Evolutionary conservation across 2,113 vertebrate genomes (phyloP), one percentile per base, ranked within the genome.

Genomic region (Pleuronectes platessa): DNA sequence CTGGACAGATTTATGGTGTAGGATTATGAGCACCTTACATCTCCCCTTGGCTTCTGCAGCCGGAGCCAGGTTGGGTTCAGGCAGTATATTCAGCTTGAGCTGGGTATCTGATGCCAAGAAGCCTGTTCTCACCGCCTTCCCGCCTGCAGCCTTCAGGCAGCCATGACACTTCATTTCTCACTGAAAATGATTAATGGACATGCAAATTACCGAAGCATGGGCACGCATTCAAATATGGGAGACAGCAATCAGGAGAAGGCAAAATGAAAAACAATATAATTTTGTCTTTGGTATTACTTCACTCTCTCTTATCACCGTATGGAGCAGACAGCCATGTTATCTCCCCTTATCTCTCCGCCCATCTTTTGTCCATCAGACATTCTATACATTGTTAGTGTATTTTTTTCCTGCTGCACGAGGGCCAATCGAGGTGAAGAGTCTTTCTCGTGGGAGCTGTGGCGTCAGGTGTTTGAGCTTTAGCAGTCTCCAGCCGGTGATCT

Each of bases 101-200:
- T 4, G 75, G 83, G 74, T 88, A 60, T 83, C 68, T 79, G 83
- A 81, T 88, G 91, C 92, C 91, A 91, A 88, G 77, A 86, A 74
- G 73, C 72, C 65, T 24, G 42, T 76, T 90, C 84, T 81, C 82
- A 35, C 76, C 74, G 75, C 77, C 81, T 72, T 76, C 71, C 65
- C 51, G 63, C 63, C 67, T 51, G 79, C 72, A 86, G 86, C 90
- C 88, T 85, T 76, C 89, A 91, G 86, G 86, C 88, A 83, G 86
- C 77, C 80, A 27, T 76, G 84, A 80, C 83, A 89, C 77, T 89
- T 91, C 87, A 91, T 89, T 91, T 91, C 86, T 90, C 89, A 76
- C 84, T 79, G 80, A 88, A 91, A 91, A 89, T 92, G 91, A 93
- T 92, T 88, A 92, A 93, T 93, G 91, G 81, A 84, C 89, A 92